Evolutionary conservation across 1,140 invertebrate species (phyloP).

Genomic region (Drosophila cardini): DNA sequence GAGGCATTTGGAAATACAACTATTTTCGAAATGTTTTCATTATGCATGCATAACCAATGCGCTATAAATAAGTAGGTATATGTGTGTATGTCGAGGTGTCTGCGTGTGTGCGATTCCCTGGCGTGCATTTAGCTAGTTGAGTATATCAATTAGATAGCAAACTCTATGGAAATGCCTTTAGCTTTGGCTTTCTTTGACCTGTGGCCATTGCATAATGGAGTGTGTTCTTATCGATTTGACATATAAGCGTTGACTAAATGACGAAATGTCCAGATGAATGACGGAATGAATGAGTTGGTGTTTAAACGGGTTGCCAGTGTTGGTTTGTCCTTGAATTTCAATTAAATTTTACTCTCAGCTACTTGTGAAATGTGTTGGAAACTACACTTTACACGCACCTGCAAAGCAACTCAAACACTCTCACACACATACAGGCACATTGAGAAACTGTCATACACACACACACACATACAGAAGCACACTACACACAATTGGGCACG

Average conservation of each 20-base stretch:
- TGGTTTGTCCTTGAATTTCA: constrained; percentile 73
- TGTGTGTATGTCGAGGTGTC: constrained; percentile 17
- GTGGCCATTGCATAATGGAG: constrained; percentile 66
- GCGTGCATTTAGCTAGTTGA: constrained; percentile 67
- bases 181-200: constrained; percentile 27
- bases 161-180: background rate
- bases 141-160: constrained; percentile 61
- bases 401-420: constrained; percentile 8
- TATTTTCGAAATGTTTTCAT: constrained; percentile 66
- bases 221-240: constrained; percentile 42
- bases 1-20: constrained; percentile 58
- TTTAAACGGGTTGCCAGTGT: constrained; percentile 9
- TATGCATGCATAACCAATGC: constrained; percentile 51
- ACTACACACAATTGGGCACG: background rate
- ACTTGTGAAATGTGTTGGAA: constrained; percentile 43
- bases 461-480: constrained; percentile 48
- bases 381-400: constrained; percentile 15
- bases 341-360: constrained; percentile 51
- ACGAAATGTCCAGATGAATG: constrained; percentile 2
- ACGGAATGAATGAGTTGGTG: constrained; percentile 13
- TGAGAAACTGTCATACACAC: constrained; percentile 48
- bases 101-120: constrained; percentile 48
- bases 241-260: constrained; percentile 37
- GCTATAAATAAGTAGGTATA: constrained; percentile 14
- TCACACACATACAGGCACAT: constrained; percentile 1